These are phyloP conservation scores for Malacosoma neustria DNA, from an alignment of 2,888 invertebrate species.

Conservation along the genomic window DNA sequence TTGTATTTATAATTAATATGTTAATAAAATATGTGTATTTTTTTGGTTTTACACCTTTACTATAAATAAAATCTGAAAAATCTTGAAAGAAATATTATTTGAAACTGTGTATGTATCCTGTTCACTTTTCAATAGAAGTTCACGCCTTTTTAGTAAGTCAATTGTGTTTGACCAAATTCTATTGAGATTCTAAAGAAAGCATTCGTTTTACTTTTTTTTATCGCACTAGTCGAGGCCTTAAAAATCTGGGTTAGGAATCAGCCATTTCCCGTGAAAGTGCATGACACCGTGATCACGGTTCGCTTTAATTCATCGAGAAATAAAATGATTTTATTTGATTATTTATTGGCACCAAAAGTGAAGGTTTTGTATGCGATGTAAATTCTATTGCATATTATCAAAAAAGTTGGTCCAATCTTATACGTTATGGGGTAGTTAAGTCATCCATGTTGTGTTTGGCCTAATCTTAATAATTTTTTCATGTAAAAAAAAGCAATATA, in stretches of 20 bases:
- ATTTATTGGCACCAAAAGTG: background rate
- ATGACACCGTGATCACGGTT: conserved; percentile 13
- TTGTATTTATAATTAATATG: too few species aligned
- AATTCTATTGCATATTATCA: too few species aligned
- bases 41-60: background rate
- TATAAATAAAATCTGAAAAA: background rate
- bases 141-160: conserved; percentile 14
- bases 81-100: too few species aligned
- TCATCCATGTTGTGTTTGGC: too few species aligned
- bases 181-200: conserved; percentile 29
- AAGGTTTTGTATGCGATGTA: too few species aligned
- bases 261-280: conserved; percentile 36
- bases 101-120: too few species aligned
- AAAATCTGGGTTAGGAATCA: conserved; percentile 27
- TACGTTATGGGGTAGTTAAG: too few species aligned
- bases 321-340: conserved; percentile 11
- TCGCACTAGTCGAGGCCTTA: conserved; percentile 20
- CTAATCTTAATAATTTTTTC: too few species aligned
- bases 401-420: too few species aligned
- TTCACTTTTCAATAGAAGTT: conserved; percentile 14
- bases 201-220: conserved; percentile 24
- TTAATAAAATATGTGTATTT: too few species aligned
- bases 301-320: conserved; percentile 20
- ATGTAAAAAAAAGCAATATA: too few species aligned
- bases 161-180: conserved; percentile 22